phyloP scores from a whole-genome alignment of 2,888 invertebrate genomes.

The Eristalinus sepulchralis region DNA sequence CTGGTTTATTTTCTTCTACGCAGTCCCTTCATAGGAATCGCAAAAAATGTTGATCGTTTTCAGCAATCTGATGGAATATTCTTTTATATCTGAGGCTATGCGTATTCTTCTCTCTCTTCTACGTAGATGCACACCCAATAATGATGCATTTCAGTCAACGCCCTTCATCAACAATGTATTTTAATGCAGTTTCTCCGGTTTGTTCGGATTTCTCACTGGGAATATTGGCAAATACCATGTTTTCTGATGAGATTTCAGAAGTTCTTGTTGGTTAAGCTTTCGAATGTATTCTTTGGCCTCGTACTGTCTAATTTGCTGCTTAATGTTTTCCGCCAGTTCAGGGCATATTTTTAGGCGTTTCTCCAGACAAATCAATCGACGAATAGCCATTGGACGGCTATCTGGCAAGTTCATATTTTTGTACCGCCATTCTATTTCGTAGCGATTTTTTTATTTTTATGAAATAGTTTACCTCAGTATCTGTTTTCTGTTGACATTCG shows the following conservation, averaged over 20 bases:
- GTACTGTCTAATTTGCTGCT: conserved; percentile 16
- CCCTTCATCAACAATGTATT: conserved; percentile 75
- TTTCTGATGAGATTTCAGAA: conserved; percentile 9
- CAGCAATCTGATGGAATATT: conserved; percentile 73
- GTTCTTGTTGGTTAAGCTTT: conserved; percentile 41
- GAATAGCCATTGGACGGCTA: conserved; percentile 51
- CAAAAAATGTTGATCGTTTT: conserved; percentile 68
- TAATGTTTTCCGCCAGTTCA: background rate
- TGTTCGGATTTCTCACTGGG: conserved; percentile 72
- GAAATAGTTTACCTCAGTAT: background rate
- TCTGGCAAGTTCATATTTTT: conserved; percentile 67
- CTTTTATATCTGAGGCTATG: conserved; percentile 67
- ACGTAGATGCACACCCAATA: conserved; percentile 72
- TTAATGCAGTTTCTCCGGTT: conserved; percentile 72
- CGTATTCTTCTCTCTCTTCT: conserved; percentile 69
- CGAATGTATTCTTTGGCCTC: conserved; percentile 49
- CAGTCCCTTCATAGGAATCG: conserved; percentile 70
- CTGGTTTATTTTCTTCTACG: conserved; percentile 63
- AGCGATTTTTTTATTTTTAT: background rate
- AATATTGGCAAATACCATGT: conserved; percentile 74
- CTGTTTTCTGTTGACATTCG: background rate
- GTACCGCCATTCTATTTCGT: conserved; percentile 17
- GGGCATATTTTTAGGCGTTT: conserved; percentile 15
- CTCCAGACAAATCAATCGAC: conserved; percentile 33
- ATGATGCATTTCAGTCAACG: conserved; percentile 27